A percentile compares a stretch with the other conserved stretches of the same genome.
Evolutionary conservation across 2,113 vertebrate species (phyloP).

Genomic region (Pelecanoides urinatrix): DNA sequence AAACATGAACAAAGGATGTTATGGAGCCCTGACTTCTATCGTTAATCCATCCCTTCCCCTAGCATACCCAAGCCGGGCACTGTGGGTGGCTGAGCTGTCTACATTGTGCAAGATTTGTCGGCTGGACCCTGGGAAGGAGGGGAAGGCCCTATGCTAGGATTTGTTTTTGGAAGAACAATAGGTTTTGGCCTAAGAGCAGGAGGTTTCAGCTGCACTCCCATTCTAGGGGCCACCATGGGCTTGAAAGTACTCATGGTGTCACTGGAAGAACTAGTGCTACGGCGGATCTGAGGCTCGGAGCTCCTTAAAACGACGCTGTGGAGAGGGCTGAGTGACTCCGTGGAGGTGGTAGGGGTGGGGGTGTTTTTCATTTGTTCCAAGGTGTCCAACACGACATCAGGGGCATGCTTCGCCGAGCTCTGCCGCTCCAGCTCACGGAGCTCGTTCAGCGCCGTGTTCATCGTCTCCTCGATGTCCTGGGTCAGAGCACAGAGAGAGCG

Average conservation of each 20-base stretch:
- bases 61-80: conserved; percentile 10
- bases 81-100: conserved; percentile 45
- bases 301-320: conserved; percentile 81
- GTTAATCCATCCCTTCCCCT: conserved; percentile 38
- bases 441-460: conserved; percentile 97
- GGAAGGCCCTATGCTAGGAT: conserved; percentile 80
- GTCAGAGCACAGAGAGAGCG: conserved; percentile 11
- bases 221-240: conserved; percentile 88
- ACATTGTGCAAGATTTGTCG: conserved; percentile 99
- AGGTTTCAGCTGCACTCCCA: conserved; percentile 96
- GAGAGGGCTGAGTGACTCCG: conserved; percentile 87
- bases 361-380: conserved; percentile 89
- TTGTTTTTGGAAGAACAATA: conserved; percentile 90
- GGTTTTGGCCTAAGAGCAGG: conserved; percentile 95
- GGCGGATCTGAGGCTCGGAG: conserved; percentile 85
- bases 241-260: conserved; percentile 98
- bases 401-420: conserved; percentile 93
- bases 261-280: conserved; percentile 91
- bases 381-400: conserved; percentile 96
- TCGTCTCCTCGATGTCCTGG: conserved; percentile 98
- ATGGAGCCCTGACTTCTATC: conserved; percentile 45
- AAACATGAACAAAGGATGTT: conserved; percentile 66
- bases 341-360: conserved; percentile 79
- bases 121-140: conserved; percentile 85
- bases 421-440: conserved; percentile 95